Percentiles rank a stretch among this genome's conserved stretches.
Evolutionary conservation across 2,888 invertebrate species (phyloP).

Genomic region (Cephus spinipes): DNA sequence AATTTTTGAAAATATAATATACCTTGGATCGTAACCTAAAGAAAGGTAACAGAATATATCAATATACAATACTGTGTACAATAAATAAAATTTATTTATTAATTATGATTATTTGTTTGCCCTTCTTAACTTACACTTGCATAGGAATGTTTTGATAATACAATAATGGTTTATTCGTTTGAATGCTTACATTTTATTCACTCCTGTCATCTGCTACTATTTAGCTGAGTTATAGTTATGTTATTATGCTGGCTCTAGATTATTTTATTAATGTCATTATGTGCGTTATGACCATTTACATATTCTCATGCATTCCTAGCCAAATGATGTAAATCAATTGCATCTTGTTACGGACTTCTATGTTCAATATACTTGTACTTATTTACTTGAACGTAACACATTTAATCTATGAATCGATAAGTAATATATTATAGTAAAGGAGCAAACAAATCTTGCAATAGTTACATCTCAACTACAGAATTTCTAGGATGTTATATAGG

Average conservation of each 20-base stretch:
- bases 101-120: not conserved
- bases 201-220: not conserved
- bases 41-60: not conserved
- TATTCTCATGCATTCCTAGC: not conserved
- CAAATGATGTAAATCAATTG: not conserved
- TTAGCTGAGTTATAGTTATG: not conserved
- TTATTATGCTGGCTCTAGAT: not conserved
- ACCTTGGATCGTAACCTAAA: not conserved
- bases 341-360: not conserved
- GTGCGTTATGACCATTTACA: not conserved
- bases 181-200: not conserved
- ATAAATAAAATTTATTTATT: not conserved
- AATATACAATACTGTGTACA: not conserved
- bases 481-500: not conserved
- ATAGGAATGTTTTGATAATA: not conserved
- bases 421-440: not conserved
- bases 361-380: not conserved
- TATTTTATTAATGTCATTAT: not conserved
- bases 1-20: not conserved
- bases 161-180: not conserved
- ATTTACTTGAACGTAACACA: not conserved
- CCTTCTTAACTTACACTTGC: not conserved
- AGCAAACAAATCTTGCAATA: not conserved
- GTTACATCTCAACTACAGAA: not conserved
- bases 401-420: not conserved